phyloP scores from a whole-genome alignment of 2,888 invertebrate genomes.

The Cryptus viduatorius region DNA sequence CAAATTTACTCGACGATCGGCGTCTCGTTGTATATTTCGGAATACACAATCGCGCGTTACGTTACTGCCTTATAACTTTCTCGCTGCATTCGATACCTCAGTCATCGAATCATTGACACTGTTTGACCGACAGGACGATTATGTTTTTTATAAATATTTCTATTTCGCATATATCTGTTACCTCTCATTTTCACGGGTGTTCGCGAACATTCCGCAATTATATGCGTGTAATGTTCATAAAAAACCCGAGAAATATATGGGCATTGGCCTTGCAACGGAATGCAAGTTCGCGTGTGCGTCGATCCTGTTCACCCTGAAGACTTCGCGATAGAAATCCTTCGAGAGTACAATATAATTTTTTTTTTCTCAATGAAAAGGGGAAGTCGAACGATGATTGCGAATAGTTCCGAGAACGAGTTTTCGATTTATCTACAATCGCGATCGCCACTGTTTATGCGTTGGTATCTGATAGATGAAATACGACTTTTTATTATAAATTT shows the following conservation, averaged over 20 bases:
- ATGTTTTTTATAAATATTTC: neutral
- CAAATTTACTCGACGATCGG: constrained; percentile 26
- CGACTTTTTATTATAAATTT: neutral
- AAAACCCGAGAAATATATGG: constrained; percentile 11
- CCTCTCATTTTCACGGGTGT: neutral
- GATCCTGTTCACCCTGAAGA: constrained; percentile 62
- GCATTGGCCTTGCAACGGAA: constrained; percentile 48
- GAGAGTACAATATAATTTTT: constrained; percentile 38
- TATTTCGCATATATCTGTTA: neutral
- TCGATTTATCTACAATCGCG: neutral
- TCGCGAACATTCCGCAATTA: constrained; percentile 28
- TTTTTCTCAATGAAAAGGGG: constrained; percentile 28
- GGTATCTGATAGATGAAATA: too few relatives aligned
- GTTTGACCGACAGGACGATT: neutral
- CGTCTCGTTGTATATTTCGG: constrained; percentile 23
- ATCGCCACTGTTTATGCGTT: too few relatives aligned
- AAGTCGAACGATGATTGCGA: neutral
- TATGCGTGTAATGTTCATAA: constrained; percentile 12
- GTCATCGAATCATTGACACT: neutral
- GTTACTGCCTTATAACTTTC: neutral
- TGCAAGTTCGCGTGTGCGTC: constrained; percentile 29
- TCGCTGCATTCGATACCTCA: neutral
- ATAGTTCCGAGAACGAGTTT: neutral
- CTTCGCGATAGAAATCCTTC: constrained; percentile 46
- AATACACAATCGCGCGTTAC: neutral